Percentiles rank a stretch among this genome's conserved stretches.
Conservation (phyloP, 2,797 vertebrate species). For the Myripristis murdjan region DNA sequence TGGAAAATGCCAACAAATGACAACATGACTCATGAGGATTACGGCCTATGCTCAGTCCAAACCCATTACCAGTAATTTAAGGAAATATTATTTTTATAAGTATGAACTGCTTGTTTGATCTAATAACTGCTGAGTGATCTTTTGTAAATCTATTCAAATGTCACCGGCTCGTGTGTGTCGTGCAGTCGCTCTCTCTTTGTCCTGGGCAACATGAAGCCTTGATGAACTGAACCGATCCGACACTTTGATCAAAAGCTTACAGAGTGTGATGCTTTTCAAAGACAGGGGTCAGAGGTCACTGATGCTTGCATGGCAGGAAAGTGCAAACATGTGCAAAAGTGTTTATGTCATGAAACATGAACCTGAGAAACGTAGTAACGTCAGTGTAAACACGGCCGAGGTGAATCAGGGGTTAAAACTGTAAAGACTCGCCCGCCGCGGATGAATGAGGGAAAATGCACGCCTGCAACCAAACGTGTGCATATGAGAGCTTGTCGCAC, state of each 20-base stretch:
- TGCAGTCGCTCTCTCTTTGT: neutral
- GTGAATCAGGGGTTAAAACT: conserved; percentile 51
- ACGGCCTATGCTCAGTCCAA: too few species aligned
- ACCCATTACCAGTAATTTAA: too few species aligned
- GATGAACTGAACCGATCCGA: conserved; percentile 40
- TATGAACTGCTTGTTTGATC: too few species aligned
- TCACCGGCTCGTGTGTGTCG: neutral
- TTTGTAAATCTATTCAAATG: neutral
- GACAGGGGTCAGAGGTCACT: neutral
- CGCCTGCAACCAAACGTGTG: neutral
- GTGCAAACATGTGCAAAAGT: conserved; percentile 47
- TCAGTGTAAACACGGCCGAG: conserved; percentile 47
- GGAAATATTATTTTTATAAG: too few species aligned
- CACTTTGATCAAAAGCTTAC: conserved; percentile 35
- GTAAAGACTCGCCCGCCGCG: conserved; percentile 33
- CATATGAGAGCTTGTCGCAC: neutral
- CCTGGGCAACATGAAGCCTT: neutral
- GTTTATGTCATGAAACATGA: conserved; percentile 50
- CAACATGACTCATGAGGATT: too few species aligned
- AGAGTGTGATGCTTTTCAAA: conserved; percentile 20
- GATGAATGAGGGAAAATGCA: conserved; percentile 17
- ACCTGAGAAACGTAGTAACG: conserved; percentile 45
- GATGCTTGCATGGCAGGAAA: conserved; percentile 30
- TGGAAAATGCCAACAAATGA: too few species aligned
- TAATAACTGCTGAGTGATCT: too few species aligned